Evolutionary conservation across 2,113 vertebrate species (phyloP), one percentile per base, ranked within the genome.

Genomic region (Ochotona curzoniae): DNA sequence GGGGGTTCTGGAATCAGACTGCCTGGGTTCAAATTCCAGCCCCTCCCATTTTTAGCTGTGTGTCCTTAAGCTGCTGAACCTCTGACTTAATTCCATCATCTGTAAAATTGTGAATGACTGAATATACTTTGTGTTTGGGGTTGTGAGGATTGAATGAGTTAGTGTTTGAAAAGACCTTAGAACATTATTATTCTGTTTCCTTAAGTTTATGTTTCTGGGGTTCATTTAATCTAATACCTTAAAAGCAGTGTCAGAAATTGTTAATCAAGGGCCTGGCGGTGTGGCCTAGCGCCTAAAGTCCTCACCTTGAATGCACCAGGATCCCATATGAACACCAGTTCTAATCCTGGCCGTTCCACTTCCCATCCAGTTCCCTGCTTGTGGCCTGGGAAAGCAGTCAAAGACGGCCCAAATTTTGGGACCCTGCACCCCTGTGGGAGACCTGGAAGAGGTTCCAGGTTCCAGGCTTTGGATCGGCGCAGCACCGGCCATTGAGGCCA

Each of bases 181-280:
- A 69, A 60, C 38, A 70, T 57, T 57, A 57, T 57, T 57, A 61
- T 82, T 86, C 26, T 88, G 84, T 20, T 18, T 73, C 76, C 38
- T 11, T 84, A 69, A 25, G 20, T 74, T 83, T 51, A 70, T 15
- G 15, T 71, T 87, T 92, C 35, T 28, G 49, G 71, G 60, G 23
- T 57, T 30, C 63, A 92, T 61, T 83, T 70, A 88, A 91, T 44
- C 85, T 17, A 23, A 23, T 17, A 5, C 15, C 26, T 83, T 74
- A 83, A 9, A 91, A 89, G 82, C n/a, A 63, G 47, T 71, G 35
- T 90, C 81, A 61, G 21, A 61, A 76, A 81, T 60, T 18, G 71
- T 63, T n/a, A 44, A 3, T 44, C 38, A 44, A 44, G 38, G 38
- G 38, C 38, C 38, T 6, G 38, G 38, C 38, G 6, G 38, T 6